phyloP scores from a whole-genome alignment of 2,888 invertebrate species.

The Phania funesta region DNA sequence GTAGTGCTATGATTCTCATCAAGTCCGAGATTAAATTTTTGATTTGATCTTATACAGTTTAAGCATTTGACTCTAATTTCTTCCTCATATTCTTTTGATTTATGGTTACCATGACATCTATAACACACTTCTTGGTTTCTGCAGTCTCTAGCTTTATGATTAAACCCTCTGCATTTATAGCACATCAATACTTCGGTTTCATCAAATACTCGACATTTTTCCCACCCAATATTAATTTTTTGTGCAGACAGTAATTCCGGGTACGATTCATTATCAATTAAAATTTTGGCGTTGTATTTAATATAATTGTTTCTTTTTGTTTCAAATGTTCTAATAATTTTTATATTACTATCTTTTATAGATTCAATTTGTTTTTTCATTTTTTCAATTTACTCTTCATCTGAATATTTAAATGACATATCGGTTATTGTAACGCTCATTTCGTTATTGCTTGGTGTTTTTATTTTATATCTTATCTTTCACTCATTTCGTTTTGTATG shows the following conservation, averaged over 20 bases:
- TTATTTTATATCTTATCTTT: background rate
- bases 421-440: background rate
- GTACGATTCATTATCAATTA: slow-evolving; percentile 16
- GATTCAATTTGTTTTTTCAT: slow-evolving; percentile 6
- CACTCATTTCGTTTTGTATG: slow-evolving; percentile 2
- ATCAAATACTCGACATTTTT: background rate
- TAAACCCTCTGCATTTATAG: slow-evolving; percentile 19
- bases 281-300: background rate
- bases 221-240: slow-evolving; percentile 1
- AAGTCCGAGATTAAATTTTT: slow-evolving; percentile 7
- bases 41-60: slow-evolving; percentile 27
- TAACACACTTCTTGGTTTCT: slow-evolving; percentile 21
- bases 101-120: slow-evolving; percentile 33
- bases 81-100: background rate
- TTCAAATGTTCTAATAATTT: background rate
- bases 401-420: slow-evolving; percentile 5
- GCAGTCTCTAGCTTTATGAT: background rate
- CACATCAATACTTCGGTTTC: background rate
- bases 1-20: slow-evolving; percentile 31
- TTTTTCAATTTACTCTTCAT: background rate
- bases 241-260: background rate
- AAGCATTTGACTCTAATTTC: slow-evolving; percentile 21
- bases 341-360: background rate
- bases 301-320: background rate
- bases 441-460: background rate